Percentiles rank a stretch among this genome's conserved stretches.
Evolutionary conservation across 1,140 invertebrate genomes (phyloP).

Genomic region (Coptotermes formosanus): DNA sequence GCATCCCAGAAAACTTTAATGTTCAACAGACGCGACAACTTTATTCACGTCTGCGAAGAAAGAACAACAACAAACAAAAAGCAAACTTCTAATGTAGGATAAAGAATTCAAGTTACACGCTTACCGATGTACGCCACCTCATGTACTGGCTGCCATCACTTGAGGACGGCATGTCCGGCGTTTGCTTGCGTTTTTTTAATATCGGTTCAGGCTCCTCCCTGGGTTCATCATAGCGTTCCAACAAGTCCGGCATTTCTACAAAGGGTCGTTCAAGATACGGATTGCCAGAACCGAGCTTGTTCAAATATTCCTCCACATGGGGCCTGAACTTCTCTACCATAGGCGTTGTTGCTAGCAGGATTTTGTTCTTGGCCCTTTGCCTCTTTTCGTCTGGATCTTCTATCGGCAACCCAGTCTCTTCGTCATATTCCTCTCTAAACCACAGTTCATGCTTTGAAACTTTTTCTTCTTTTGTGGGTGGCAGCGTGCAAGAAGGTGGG

Average conservation of each 20-base stretch:
- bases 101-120: not conserved
- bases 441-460: not conserved
- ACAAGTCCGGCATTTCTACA: not conserved
- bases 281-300: not conserved
- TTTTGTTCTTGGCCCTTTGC: not conserved
- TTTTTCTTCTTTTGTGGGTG: not conserved
- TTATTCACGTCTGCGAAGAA: too few relatives aligned
- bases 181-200: too few relatives aligned
- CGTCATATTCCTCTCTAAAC: not conserved
- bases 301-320: not conserved
- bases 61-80: too few relatives aligned
- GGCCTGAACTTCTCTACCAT: not conserved
- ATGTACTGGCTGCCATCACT: too few relatives aligned
- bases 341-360: constrained; percentile 6
- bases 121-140: not conserved
- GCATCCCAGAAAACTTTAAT: too few relatives aligned
- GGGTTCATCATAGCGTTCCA: not conserved
- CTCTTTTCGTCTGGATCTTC: not conserved
- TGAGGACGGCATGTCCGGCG: too few relatives aligned
- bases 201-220: not conserved
- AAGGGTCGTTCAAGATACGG: too few relatives aligned
- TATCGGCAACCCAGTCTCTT: not conserved
- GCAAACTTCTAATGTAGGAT: too few relatives aligned
- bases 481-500: too few relatives aligned
- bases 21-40: too few relatives aligned